Conservation (phyloP, 2,113 vertebrate genomes). For the Phoenicopterus ruber region DNA sequence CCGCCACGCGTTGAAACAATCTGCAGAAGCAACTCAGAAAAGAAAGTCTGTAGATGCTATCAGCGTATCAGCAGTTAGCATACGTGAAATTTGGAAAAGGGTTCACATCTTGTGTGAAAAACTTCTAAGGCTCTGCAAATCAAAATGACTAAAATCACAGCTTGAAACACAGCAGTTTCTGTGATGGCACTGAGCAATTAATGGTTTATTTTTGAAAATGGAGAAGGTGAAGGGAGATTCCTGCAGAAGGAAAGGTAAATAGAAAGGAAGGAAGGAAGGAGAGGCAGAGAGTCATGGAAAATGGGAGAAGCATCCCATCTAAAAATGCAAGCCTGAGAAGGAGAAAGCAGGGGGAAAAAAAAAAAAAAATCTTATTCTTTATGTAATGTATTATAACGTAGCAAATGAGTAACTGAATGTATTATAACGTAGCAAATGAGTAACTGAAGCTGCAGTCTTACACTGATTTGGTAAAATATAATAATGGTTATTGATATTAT, state of each 20-base stretch:
- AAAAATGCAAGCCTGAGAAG: fast-evolving
- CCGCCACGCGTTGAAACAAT: fast-evolving
- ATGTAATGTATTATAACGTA: fast-evolving
- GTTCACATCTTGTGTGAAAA: not conserved
- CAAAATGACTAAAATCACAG: not conserved
- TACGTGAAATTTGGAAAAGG: not conserved
- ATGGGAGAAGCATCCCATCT: not conserved
- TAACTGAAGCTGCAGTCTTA: not conserved
- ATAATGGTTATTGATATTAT: fast-evolving
- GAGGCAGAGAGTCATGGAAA: not conserved
- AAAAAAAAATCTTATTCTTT: fast-evolving
- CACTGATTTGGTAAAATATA: not conserved
- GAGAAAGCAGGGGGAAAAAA: fast-evolving
- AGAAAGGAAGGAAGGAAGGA: not conserved
- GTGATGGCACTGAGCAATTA: not conserved
- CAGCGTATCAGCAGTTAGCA: fast-evolving
- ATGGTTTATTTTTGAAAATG: not conserved
- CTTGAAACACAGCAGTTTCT: not conserved
- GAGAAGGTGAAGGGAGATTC: not conserved
- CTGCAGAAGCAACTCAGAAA: not conserved
- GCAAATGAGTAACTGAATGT: not conserved
- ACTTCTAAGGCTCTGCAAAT: not conserved
- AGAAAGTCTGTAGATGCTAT: not conserved
- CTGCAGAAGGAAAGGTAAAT: not conserved
- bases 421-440: fast-evolving